Evolutionary conservation across 2,797 vertebrate species (phyloP).

Genomic region (Echiichthys vipera): DNA sequence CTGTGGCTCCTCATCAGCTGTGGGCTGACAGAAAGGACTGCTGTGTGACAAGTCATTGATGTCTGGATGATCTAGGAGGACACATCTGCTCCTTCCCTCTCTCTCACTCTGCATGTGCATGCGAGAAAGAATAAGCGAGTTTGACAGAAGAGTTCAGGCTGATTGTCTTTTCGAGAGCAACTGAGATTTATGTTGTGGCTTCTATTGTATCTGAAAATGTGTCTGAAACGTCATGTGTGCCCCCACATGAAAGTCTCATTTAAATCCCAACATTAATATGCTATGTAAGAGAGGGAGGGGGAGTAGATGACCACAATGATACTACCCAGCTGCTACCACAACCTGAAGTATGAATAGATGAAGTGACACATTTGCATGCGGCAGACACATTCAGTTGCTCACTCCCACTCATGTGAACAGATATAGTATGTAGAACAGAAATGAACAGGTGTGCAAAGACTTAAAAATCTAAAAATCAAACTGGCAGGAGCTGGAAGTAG

Average conservation of each 20-base stretch:
- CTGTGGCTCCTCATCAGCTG: constrained; percentile 49
- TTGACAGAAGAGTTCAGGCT: constrained; percentile 16
- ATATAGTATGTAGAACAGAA: constrained; percentile 26
- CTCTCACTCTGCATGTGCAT: neutral
- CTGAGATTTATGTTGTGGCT: neutral
- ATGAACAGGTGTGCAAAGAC: constrained; percentile 55
- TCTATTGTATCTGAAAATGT: constrained; percentile 14
- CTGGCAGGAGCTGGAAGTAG: constrained; percentile 5
- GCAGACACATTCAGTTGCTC: constrained; percentile 24
- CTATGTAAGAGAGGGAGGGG: neutral
- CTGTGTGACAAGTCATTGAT: constrained; percentile 73
- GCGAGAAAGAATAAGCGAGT: constrained; percentile 25
- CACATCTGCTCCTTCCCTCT: constrained; percentile 38
- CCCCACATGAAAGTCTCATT: constrained; percentile 1
- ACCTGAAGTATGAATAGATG: constrained; percentile 8
- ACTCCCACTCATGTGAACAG: constrained; percentile 66
- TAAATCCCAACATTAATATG: constrained; percentile 9
- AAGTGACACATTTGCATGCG: constrained; percentile 22
- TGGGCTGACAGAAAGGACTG: constrained; percentile 62
- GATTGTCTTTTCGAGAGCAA: constrained; percentile 28
- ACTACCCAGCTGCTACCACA: constrained; percentile 24
- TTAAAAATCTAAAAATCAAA: constrained; percentile 4
- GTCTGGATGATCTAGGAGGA: constrained; percentile 69
- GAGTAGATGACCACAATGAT: constrained; percentile 15
- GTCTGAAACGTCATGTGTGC: neutral